Conservation (phyloP, 2,113 vertebrate genomes). For the Calypte anna region DNA sequence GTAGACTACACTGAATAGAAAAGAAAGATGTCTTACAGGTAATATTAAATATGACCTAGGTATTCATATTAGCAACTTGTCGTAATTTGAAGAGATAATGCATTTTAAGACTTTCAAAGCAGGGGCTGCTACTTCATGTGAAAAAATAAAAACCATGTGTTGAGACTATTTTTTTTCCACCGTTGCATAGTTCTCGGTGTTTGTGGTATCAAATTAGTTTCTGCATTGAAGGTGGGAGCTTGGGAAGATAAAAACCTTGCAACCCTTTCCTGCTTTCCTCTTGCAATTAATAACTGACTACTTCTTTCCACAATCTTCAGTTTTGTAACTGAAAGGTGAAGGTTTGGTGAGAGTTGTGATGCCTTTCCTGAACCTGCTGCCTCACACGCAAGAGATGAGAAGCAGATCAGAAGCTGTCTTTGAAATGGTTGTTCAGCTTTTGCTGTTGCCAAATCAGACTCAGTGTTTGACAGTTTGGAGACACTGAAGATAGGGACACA, state of each 20-base stretch:
- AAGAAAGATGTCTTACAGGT: not conserved
- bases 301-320: not conserved
- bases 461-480: not conserved
- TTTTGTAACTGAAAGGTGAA: not conserved
- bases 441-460: not conserved
- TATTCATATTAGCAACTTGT: not conserved
- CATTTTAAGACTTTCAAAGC: not conserved
- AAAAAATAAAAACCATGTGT: not conserved
- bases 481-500: accelerated
- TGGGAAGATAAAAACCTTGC: not conserved
- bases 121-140: not conserved
- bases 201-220: not conserved
- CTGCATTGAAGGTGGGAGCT: not conserved
- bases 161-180: not conserved
- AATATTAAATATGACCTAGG: not conserved
- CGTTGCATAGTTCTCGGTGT: not conserved
- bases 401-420: not conserved
- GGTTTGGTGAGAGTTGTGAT: not conserved
- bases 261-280: not conserved
- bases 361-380: not conserved
- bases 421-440: not conserved
- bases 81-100: not conserved
- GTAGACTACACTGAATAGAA: not conserved
- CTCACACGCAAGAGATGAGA: not conserved
- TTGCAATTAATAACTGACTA: not conserved